Percentiles rank a stretch among this genome's conserved stretches.
These are phyloP conservation scores for Henricia sp. DNA, from an alignment of 53 echinoderm and acorn worm genomes.

Conservation along the genomic window DNA sequence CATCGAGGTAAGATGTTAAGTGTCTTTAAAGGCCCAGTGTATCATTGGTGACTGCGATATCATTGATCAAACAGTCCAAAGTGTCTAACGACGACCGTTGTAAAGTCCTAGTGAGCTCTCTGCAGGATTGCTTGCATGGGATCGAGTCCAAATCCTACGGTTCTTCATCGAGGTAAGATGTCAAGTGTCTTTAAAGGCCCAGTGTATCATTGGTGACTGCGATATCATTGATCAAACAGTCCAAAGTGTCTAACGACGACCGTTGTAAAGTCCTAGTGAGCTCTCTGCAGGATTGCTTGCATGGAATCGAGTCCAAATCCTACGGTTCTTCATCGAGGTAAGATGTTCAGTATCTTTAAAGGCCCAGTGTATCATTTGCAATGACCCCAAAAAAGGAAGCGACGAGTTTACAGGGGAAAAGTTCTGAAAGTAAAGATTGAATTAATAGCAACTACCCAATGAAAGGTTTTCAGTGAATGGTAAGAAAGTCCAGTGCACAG, in stretches of 20 bases:
- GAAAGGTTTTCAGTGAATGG: no score
- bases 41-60: conserved; percentile 93
- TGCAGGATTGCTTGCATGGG: conserved; percentile 93
- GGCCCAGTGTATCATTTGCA: no score
- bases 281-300: conserved; percentile 91
- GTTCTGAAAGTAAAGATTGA: no score
- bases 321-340: conserved; percentile 78
- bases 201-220: conserved; percentile 93
- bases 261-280: conserved; percentile 93
- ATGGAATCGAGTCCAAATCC: conserved; percentile 97
- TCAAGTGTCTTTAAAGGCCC: no score
- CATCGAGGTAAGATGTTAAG: conserved; percentile 66
- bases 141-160: conserved; percentile 97
- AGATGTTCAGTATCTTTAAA: no score
- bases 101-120: conserved; percentile 91
- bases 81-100: conserved; percentile 91
- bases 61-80: conserved; percentile 96
- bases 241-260: conserved; percentile 93
- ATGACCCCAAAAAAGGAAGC: no score
- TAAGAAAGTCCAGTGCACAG: no score
- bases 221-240: conserved; percentile 96
- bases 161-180: conserved; percentile 62
- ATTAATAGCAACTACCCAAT: no score
- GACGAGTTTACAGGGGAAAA: no score
- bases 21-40: no score